A percentile compares a stretch with the other conserved stretches of the same genome.
These are phyloP conservation scores for Hormiphora californensis DNA, from an alignment of 37 sponge, comb jelly and placozoan species.

Conservation along the genomic window DNA sequence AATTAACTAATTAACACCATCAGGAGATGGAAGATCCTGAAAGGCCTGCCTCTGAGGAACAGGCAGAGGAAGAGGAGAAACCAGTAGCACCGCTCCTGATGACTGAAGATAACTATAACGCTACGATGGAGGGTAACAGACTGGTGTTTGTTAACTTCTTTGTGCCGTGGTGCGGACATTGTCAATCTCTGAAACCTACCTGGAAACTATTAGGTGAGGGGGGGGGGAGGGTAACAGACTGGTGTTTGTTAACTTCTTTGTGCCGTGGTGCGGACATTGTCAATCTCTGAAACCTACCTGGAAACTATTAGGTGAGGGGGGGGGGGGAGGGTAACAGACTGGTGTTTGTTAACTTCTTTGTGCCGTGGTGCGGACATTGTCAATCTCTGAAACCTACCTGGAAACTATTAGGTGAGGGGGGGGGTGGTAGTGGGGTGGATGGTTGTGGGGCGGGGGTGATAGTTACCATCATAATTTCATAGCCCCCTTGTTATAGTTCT, in stretches of 20 bases:
- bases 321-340: too few relatives aligned
- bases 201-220: slow-evolving; percentile 45
- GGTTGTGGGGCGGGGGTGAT: too few relatives aligned
- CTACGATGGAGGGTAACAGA: background rate
- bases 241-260: slow-evolving; percentile 42
- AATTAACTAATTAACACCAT: too few relatives aligned
- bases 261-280: slow-evolving; percentile 50
- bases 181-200: slow-evolving; percentile 47
- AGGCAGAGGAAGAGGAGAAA: too few relatives aligned
- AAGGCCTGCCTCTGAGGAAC: too few relatives aligned
- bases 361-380: slow-evolving; percentile 50
- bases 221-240: background rate
- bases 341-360: slow-evolving; percentile 42
- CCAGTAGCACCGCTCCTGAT: background rate
- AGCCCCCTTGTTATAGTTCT: too few relatives aligned
- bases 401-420: slow-evolving; percentile 48
- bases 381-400: slow-evolving; percentile 50
- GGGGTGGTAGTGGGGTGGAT: too few relatives aligned
- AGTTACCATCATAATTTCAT: too few relatives aligned
- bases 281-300: slow-evolving; percentile 50
- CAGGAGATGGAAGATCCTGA: too few relatives aligned
- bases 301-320: slow-evolving; percentile 48
- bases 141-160: slow-evolving; percentile 47
- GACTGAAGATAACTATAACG: slow-evolving; percentile 19
- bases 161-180: slow-evolving; percentile 50